Base-by-base conservation (phyloP, 2,113 vertebrate species). In the Neotoma lepida region DNA sequence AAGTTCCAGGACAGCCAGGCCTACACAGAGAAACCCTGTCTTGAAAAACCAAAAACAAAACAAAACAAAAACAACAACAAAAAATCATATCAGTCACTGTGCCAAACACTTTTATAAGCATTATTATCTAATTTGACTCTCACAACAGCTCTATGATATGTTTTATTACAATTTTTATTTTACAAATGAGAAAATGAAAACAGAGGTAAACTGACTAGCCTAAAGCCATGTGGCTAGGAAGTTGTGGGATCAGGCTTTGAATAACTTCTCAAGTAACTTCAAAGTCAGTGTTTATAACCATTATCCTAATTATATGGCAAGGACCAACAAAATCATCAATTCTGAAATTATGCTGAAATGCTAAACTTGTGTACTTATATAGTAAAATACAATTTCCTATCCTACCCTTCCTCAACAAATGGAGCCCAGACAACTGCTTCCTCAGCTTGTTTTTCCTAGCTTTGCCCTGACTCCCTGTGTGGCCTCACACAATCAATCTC, bases 401-500 rank as follows among this genome's bases (percentile, higher is more conserved):
- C 18, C 44, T 76, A 17, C 64, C 33, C 93, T 91, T 84, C 73
- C 56, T 89, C 93, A 91, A 24, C 68, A 94, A 97, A 78, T 87
- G 56, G 94, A 81, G 66, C 15, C 41, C 30, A 84, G 33, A 30
- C 54, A 95, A 84, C 86, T 49, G 91, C 46, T 74, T 81, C 74
- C 56, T 87, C 24, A 26, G 33, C 28, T 87, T 74, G 46, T 71
- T 89, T 93, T 94, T 91, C 85, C 85, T 85, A 58, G n/a, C 54
- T 97, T 93, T 90, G 46, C 90, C 84, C 46, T 1, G 2, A 49
- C 90, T 95, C 96, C n/a, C 88, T 97, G 78, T 96, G 92, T 95
- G 93, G 85, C 58, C 85, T 81, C 58, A 93, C 24, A 91, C 81
- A 90, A 85, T 92, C 92, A 86, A 93, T 94, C 64, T 92, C 88